A percentile compares a stretch with the other conserved stretches of the same genome.
Conservation (phyloP, 53 echinoderm and acorn worm species). For the Temnopleurus reevesii region DNA sequence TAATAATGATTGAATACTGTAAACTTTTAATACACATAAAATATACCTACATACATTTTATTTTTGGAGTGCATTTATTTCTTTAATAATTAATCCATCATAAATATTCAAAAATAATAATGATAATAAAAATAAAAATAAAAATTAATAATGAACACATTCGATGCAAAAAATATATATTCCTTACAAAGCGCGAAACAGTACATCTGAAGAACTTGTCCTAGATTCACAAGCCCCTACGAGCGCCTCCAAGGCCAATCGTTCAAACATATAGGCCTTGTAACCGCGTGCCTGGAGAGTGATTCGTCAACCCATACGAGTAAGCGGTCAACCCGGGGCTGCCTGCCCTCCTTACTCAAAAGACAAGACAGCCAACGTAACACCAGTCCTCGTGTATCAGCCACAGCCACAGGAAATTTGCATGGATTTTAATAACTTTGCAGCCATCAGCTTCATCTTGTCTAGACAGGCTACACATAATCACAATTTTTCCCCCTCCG, state of each 20-base stretch:
- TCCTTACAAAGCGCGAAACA: neutral
- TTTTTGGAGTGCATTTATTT: no score
- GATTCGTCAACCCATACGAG: conserved; percentile 17
- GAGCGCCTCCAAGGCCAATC: neutral
- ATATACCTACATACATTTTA: no score
- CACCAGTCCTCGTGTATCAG: conserved; percentile 21
- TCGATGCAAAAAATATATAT: no score
- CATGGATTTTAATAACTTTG: conserved; percentile 56
- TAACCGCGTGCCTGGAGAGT: neutral
- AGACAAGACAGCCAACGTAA: neutral
- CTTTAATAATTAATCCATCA: no score
- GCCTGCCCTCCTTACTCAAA: conserved; percentile 1
- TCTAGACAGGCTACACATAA: conserved; percentile 52
- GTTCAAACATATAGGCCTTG: conserved; percentile 10
- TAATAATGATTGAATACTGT: no score
- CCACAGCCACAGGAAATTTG: conserved; percentile 45
- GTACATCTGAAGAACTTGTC: neutral
- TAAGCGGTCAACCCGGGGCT: neutral
- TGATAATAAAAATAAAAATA: no score
- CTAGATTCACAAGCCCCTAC: neutral
- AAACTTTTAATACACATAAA: no score
- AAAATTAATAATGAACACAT: no score
- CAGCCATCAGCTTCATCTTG: conserved; percentile 15
- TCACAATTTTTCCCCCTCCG: conserved; percentile 44
- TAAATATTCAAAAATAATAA: no score